These are phyloP conservation scores for Radopholus similis DNA, from an alignment of 1,140 invertebrate genomes.

Conservation along the genomic window DNA sequence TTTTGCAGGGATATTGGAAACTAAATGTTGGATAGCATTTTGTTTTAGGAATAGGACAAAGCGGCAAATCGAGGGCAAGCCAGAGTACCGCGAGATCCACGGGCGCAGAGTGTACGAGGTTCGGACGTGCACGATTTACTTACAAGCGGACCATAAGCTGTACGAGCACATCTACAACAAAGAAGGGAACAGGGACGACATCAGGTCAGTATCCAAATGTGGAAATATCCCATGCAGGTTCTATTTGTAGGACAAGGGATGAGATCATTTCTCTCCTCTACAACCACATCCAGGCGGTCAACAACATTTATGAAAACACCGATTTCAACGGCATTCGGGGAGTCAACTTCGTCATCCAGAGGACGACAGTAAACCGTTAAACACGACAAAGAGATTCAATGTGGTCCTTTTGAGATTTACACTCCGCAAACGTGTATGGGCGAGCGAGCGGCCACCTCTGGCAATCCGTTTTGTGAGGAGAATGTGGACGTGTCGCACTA, in stretches of 20 bases:
- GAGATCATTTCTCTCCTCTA: conserved; percentile 94
- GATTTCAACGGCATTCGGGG: conserved; percentile 88
- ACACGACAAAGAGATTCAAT: no score
- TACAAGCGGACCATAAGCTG: conserved; percentile 93
- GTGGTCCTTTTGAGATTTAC: conserved; percentile 62
- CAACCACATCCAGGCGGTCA: conserved; percentile 95
- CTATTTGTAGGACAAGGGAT: conserved; percentile 71
- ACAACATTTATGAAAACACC: conserved; percentile 92
- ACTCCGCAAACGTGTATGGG: conserved; percentile 60
- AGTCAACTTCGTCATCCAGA: conserved; percentile 94
- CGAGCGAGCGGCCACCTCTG: conserved; percentile 23
- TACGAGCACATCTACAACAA: conserved; percentile 76
- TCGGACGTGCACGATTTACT: conserved; percentile 84
- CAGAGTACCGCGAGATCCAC: conserved; percentile 23
- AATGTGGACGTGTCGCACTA: conserved; percentile 99
- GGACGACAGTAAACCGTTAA: conserved; percentile 74
- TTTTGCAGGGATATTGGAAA: no score
- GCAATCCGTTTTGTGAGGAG: conserved; percentile 89
- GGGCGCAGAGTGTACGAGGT: conserved; percentile 38
- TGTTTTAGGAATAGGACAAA: conserved; percentile 11
- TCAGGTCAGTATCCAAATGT: conserved; percentile 31
- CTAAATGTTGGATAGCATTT: no score
- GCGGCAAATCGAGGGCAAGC: conserved; percentile 13
- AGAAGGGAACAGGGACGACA: conserved; percentile 55
- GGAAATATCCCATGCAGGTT: not conserved